Percentiles rank a stretch among this genome's conserved stretches.
These are phyloP conservation scores for Druon quercuslanigerum DNA, from an alignment of 1,140 invertebrate genomes.

Conservation along the genomic window DNA sequence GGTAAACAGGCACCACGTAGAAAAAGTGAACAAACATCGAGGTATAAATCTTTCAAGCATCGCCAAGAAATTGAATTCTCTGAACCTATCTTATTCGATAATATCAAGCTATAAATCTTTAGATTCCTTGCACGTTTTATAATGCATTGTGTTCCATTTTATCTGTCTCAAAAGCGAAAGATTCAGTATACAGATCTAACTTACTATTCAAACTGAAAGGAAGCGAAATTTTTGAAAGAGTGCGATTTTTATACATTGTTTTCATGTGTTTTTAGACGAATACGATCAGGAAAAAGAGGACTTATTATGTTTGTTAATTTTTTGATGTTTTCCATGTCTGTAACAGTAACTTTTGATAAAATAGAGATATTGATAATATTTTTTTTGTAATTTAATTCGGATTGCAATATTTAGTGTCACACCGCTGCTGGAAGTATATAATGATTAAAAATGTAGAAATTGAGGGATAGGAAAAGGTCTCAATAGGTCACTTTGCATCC, in stretches of 20 bases:
- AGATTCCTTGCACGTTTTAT: neutral
- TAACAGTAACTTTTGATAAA: no score
- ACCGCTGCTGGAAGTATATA: no score
- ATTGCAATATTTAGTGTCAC: no score
- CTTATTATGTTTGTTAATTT: no score
- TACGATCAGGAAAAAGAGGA: no score
- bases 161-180: neutral
- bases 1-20: neutral
- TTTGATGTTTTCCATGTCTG: no score
- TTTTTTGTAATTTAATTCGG: no score
- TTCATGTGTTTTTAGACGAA: neutral
- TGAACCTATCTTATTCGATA: constrained; percentile 23
- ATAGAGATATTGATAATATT: no score
- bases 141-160: constrained; percentile 19
- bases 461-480: no score
- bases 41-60: neutral
- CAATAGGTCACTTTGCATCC: no score
- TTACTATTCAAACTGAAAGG: neutral
- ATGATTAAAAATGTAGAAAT: no score
- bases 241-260: neutral
- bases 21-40: neutral
- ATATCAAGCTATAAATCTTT: constrained; percentile 7
- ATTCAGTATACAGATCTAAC: neutral
- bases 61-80: constrained; percentile 15
- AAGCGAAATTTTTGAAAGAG: neutral